Conservation (phyloP, 2,797 vertebrate species). For the Tokudaia tokunoshimensis region DNA sequence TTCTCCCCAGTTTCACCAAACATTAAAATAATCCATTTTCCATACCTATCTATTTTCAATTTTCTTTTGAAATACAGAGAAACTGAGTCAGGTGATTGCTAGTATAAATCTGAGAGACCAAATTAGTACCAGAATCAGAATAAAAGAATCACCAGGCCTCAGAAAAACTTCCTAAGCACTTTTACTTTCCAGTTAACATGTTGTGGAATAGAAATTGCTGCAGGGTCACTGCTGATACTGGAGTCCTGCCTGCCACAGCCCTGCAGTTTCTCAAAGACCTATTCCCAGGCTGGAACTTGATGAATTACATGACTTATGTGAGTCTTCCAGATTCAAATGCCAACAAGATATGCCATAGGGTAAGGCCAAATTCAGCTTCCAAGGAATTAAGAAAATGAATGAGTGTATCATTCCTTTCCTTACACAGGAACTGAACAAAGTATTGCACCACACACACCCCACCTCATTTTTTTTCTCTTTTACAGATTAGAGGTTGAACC, state of each 20-base stretch:
- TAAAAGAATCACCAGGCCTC: background rate
- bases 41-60: background rate
- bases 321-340: background rate
- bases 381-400: background rate
- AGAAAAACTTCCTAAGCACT: background rate
- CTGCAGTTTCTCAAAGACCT: background rate
- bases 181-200: background rate
- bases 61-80: background rate
- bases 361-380: background rate
- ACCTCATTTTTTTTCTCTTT: background rate
- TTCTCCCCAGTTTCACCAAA: background rate
- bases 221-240: background rate
- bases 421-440: background rate
- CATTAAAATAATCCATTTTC: background rate
- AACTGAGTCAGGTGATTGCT: background rate
- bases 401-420: background rate
- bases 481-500: background rate
- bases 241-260: background rate
- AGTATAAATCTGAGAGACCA: background rate
- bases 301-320: background rate
- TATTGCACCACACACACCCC: background rate
- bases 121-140: background rate
- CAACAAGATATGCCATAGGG: accelerated
- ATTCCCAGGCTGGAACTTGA: background rate
- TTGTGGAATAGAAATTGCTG: background rate